Conservation (phyloP, 2,113 vertebrate species). For the Psilopogon haemacephalus region DNA sequence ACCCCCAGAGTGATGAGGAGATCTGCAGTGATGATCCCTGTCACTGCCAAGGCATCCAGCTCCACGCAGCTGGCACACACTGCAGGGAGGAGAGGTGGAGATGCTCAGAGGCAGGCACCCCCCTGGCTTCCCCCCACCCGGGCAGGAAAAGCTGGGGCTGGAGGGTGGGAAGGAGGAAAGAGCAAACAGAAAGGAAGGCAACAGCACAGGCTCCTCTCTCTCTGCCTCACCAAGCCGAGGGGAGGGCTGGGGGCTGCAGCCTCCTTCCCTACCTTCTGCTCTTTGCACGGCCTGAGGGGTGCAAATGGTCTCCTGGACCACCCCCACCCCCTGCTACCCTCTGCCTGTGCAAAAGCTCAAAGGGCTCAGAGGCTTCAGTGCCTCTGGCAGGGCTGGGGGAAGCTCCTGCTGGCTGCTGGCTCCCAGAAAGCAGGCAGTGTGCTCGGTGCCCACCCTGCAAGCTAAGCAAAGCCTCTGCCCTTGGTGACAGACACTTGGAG, state of each 20-base stretch:
- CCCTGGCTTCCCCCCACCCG: neutral
- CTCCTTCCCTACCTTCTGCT: neutral
- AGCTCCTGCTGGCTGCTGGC: neutral
- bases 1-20: slow-evolving; percentile 73
- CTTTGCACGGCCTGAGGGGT: neutral
- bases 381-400: neutral
- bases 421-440: neutral
- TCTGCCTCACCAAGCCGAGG: neutral
- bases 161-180: neutral
- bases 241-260: neutral
- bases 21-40: slow-evolving; percentile 49
- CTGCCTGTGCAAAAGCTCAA: too few species aligned
- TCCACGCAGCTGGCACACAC: slow-evolving; percentile 76
- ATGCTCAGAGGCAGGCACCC: neutral
- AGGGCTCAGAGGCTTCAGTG: neutral
- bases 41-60: slow-evolving; percentile 2
- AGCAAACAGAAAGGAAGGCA: neutral
- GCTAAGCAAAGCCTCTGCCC: neutral
- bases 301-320: neutral
- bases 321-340: neutral
- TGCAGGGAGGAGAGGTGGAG: neutral
- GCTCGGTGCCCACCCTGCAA: neutral
- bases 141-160: neutral
- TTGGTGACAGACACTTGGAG: neutral
- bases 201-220: neutral